Evolutionary conservation across 2,113 vertebrate genomes (phyloP).

Genomic region (Sardina pilchardus): DNA sequence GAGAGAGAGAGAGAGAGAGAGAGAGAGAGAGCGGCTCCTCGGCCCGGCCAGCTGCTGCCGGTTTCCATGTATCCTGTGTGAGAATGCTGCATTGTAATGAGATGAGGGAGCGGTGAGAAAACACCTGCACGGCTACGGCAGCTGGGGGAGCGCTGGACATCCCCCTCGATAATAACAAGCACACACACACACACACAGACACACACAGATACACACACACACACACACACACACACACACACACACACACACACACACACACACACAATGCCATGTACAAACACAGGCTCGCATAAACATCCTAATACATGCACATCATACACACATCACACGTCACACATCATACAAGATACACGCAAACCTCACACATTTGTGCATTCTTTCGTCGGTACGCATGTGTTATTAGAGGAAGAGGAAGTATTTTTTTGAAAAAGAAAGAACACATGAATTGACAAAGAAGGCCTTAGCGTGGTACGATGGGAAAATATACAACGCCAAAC

Average conservation of each 20-base stretch:
- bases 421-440: neutral
- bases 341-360: too few relatives aligned
- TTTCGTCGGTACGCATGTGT: neutral
- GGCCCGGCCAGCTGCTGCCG: neutral
- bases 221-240: neutral
- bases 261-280: neutral
- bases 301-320: too few relatives aligned
- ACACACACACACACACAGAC: neutral
- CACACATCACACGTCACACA: too few relatives aligned
- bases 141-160: neutral
- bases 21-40: too few relatives aligned
- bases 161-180: neutral
- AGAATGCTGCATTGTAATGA: neutral
- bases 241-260: neutral
- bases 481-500: neutral
- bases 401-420: slow-evolving; percentile 1
- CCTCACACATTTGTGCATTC: neutral
- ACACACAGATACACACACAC: neutral
- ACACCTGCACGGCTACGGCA: neutral
- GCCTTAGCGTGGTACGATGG: neutral
- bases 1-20: too few relatives aligned
- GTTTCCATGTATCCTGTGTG: neutral
- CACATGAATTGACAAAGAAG: neutral
- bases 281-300: neutral
- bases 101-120: neutral